Conservation (phyloP, 2,113 vertebrate species). For the Percina caprodes region DNA sequence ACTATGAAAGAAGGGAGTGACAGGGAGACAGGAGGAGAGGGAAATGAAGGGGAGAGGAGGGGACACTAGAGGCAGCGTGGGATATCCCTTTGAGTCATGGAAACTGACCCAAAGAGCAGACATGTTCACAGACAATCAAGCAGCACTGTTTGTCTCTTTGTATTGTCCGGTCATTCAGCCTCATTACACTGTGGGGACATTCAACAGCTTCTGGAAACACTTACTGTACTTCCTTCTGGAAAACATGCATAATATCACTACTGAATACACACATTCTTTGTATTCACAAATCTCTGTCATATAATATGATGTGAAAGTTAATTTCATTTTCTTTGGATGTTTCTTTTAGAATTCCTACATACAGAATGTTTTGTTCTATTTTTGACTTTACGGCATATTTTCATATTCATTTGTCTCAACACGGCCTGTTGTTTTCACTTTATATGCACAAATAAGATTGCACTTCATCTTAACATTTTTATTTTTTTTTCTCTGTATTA, state of each 20-base stretch:
- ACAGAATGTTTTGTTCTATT: not conserved
- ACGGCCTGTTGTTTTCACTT: not conserved
- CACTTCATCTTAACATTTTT: no score
- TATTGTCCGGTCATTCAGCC: conserved; percentile 40
- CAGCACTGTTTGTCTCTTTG: conserved; percentile 50
- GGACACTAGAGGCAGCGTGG: conserved; percentile 53
- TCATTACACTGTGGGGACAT: conserved; percentile 39
- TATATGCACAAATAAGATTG: not conserved
- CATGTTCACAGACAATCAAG: conserved; percentile 41
- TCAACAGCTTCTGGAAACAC: conserved; percentile 64
- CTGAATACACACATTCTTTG: conserved; percentile 28
- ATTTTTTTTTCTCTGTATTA: no score
- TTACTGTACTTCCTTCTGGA: conserved; percentile 54
- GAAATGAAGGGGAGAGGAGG: conserved; percentile 8
- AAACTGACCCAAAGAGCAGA: conserved; percentile 65
- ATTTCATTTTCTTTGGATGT: not conserved
- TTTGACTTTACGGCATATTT: not conserved
- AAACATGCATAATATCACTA: conserved; percentile 36
- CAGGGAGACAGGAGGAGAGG: conserved; percentile 11
- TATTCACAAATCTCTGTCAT: not conserved
- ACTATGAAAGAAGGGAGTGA: conserved; percentile 51
- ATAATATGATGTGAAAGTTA: not conserved
- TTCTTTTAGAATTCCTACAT: not conserved
- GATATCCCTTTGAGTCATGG: conserved; percentile 80
- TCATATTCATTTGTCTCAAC: not conserved